Conservation (phyloP, 2,888 invertebrate species). For the Parnassius smintheus region DNA sequence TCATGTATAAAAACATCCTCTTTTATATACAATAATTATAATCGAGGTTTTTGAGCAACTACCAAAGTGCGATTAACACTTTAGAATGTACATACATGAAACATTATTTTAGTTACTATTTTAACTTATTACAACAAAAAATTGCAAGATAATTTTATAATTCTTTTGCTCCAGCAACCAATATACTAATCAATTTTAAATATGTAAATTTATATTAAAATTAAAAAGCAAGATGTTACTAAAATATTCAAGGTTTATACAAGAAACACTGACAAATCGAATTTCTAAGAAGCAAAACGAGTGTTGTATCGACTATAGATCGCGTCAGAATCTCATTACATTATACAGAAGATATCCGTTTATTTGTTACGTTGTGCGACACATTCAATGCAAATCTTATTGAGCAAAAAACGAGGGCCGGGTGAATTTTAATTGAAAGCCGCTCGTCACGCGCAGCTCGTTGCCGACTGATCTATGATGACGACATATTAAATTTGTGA, state of each 20-base stretch:
- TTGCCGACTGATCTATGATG: constrained; percentile 33
- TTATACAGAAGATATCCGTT: constrained; percentile 10
- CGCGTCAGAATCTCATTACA: constrained; percentile 14
- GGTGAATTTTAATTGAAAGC: constrained; percentile 34
- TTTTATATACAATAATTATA: too few species aligned
- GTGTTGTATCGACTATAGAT: neutral
- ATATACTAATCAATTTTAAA: too few species aligned
- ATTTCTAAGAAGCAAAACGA: constrained; percentile 6
- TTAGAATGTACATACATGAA: too few species aligned
- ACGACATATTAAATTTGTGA: constrained; percentile 44
- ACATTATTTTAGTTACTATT: too few species aligned
- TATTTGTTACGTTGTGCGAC: constrained; percentile 17
- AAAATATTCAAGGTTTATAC: too few species aligned
- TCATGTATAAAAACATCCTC: too few species aligned
- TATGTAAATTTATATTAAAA: neutral
- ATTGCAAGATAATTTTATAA: too few species aligned
- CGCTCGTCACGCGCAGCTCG: constrained; percentile 41
- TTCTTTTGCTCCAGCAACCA: too few species aligned
- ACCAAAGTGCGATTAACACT: too few species aligned
- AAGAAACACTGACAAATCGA: neutral
- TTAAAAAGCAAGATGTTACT: neutral
- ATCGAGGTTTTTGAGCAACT: too few species aligned
- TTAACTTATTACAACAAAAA: too few species aligned
- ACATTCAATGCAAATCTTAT: constrained; percentile 49
- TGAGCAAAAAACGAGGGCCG: constrained; percentile 40